Evolutionary conservation across 2,113 vertebrate species (phyloP).

Genomic region (Rhinopomastus cyanomelas): DNA sequence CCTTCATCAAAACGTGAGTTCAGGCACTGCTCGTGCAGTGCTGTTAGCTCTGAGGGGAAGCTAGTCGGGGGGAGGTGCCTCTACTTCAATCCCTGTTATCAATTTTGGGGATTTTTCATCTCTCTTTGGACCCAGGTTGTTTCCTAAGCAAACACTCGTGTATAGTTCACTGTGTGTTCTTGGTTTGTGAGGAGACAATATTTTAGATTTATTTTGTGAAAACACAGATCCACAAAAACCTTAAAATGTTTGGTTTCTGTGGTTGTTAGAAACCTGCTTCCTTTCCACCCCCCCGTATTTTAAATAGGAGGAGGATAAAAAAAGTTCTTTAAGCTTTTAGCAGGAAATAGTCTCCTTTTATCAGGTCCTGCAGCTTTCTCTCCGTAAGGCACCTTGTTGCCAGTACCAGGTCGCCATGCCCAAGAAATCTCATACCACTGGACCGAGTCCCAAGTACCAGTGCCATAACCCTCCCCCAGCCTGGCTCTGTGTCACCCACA

Average conservation of each 20-base stretch:
- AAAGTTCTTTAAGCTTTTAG: not conserved
- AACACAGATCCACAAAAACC: not conserved
- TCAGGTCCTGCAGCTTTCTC: not conserved
- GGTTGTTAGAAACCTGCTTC: not conserved
- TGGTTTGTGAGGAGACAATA: not conserved
- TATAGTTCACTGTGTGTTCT: not conserved
- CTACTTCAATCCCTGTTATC: not conserved
- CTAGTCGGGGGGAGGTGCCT: not conserved
- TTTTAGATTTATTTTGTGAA: not conserved
- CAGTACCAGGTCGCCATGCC: not conserved
- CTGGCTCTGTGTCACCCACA: not conserved
- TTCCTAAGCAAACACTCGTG: not conserved
- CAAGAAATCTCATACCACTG: conserved; percentile 14
- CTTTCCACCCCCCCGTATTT: not conserved
- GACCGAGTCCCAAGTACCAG: not conserved
- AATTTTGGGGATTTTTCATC: not conserved
- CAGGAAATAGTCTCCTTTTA: not conserved
- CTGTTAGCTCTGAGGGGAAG: not conserved
- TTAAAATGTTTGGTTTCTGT: not conserved
- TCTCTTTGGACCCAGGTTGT: not conserved
- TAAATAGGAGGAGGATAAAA: not conserved
- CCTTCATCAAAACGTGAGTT: not conserved
- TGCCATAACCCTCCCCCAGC: not conserved
- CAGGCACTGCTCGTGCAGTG: not conserved
- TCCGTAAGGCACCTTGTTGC: not conserved